Percentiles rank a stretch among this genome's conserved stretches.
phyloP scores from a whole-genome alignment of 2,797 vertebrate genomes.

The Ctenosaura bakeri region DNA sequence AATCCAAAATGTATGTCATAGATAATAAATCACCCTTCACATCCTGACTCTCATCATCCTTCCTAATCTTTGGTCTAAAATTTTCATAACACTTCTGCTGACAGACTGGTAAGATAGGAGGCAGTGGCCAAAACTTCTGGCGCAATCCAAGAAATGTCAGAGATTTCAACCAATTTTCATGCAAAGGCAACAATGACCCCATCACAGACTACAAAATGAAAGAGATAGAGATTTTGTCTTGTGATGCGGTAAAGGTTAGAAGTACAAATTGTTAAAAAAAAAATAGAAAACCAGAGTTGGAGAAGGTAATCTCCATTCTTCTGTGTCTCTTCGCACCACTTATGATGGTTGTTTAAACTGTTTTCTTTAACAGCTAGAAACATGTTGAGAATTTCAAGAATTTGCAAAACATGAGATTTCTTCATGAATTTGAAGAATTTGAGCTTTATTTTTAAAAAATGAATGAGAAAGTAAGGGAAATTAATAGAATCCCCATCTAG shows the following conservation, averaged over 20 bases:
- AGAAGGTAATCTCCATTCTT: background rate
- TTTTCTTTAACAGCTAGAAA: background rate
- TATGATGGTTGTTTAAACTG: background rate
- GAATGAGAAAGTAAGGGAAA: too few species aligned
- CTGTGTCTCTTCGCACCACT: background rate
- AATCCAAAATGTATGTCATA: conserved; percentile 63
- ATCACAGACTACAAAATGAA: background rate
- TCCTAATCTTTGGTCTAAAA: conserved; percentile 54
- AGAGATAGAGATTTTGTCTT: conserved; percentile 16
- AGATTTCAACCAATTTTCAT: background rate
- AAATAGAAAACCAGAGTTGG: background rate
- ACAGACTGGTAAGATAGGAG: background rate
- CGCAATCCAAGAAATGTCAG: background rate
- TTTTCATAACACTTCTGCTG: conserved; percentile 42
- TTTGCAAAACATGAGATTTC: too few species aligned
- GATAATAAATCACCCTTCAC: conserved; percentile 68
- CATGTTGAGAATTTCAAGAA: background rate
- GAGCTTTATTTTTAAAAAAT: too few species aligned
- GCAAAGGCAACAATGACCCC: background rate
- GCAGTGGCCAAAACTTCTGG: conserved; percentile 12
- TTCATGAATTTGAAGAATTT: too few species aligned
- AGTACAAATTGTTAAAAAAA: background rate
- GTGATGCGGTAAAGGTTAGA: background rate
- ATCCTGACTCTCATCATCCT: conserved; percentile 16
- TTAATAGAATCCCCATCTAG: too few species aligned